phyloP scores from a whole-genome alignment of 2,888 invertebrate genomes.

The Drosophila mimica region DNA sequence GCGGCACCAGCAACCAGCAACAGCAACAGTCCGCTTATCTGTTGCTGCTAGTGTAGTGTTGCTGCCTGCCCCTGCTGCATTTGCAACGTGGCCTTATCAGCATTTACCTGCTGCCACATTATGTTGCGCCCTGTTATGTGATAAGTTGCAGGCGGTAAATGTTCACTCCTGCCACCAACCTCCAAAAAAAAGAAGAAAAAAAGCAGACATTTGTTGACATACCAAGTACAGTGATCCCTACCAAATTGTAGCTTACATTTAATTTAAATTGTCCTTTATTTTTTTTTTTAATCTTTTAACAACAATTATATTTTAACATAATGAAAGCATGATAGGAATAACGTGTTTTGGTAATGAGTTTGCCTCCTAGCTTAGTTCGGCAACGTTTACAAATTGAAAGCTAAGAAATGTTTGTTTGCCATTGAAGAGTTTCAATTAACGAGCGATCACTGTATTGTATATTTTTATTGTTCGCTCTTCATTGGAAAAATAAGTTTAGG shows the following conservation, averaged over 20 bases:
- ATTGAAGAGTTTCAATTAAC: neutral
- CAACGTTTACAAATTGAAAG: neutral
- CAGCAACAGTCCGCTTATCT: constrained; percentile 58
- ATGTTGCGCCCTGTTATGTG: constrained; percentile 44
- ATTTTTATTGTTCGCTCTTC: constrained; percentile 28
- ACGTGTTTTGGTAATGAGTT: neutral
- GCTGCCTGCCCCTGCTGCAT: constrained; percentile 3
- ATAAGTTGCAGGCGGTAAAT: constrained; percentile 40
- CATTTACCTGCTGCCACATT: constrained; percentile 61
- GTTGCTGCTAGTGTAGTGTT: constrained; percentile 3
- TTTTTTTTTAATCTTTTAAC: neutral
- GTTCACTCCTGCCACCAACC: constrained; percentile 13
- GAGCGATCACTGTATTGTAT: neutral
- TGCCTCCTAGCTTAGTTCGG: neutral
- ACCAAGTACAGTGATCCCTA: neutral
- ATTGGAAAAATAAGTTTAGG: constrained; percentile 45
- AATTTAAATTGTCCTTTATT: neutral
- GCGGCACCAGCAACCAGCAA: constrained; percentile 21
- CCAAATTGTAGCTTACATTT: neutral
- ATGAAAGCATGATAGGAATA: neutral
- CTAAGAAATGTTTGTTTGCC: neutral
- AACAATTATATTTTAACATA: neutral
- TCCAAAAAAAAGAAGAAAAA: neutral
- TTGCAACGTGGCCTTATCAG: constrained; percentile 48
- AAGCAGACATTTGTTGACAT: neutral